Evolutionary conservation across 2,797 vertebrate species (phyloP).

Genomic region (Melanotaenia boesemani): DNA sequence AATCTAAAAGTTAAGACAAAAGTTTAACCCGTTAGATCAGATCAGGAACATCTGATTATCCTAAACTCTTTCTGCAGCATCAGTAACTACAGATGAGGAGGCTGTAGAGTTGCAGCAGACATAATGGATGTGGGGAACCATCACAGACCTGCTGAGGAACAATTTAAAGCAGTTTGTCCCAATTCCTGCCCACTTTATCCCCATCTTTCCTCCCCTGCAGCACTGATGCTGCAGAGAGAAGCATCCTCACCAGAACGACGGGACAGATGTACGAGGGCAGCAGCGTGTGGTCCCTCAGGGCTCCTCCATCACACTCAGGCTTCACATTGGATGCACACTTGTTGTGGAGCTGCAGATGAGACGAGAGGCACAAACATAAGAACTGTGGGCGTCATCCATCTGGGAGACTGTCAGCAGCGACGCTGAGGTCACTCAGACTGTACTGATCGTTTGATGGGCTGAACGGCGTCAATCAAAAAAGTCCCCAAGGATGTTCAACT

Average conservation of each 20-base stretch:
- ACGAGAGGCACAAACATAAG: slow-evolving; percentile 52
- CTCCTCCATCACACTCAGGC: slow-evolving; percentile 90
- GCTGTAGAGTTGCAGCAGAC: too few species aligned
- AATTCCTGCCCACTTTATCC: too few species aligned
- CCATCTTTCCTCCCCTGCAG: too few species aligned
- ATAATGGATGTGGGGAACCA: too few species aligned
- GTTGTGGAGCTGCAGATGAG: slow-evolving; percentile 89
- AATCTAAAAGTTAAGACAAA: too few species aligned
- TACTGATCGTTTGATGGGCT: neutral
- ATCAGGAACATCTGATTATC: too few species aligned
- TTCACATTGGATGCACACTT: slow-evolving; percentile 91
- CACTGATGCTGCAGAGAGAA: neutral
- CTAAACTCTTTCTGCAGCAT: too few species aligned
- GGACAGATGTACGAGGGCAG: slow-evolving; percentile 93
- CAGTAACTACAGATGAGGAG: neutral
- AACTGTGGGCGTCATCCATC: slow-evolving; percentile 59
- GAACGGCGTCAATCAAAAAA: neutral
- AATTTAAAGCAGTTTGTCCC: too few species aligned
- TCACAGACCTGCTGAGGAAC: too few species aligned
- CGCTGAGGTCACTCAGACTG: slow-evolving; percentile 1
- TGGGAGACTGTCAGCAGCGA: slow-evolving; percentile 25
- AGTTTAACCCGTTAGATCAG: too few species aligned
- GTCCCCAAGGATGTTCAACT: too few species aligned
- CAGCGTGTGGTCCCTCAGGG: slow-evolving; percentile 91
- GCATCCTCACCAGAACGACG: slow-evolving; percentile 86